These are phyloP conservation scores for Gordius sp. DNA, from an alignment of 2,888 invertebrate genomes.

Conservation along the genomic window DNA sequence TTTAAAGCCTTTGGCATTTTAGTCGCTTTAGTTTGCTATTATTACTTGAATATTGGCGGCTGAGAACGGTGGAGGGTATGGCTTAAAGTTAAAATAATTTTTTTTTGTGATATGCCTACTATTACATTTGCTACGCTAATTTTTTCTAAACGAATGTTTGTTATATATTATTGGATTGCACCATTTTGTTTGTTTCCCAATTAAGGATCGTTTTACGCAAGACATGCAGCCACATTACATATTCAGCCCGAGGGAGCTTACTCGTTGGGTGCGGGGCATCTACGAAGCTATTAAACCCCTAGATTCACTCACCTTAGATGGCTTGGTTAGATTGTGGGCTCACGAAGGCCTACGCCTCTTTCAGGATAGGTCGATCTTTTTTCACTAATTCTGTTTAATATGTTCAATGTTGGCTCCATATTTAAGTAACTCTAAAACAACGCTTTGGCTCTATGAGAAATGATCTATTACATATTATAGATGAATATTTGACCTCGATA, in stretches of 20 bases:
- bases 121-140: too few relatives aligned
- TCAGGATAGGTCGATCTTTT: slow-evolving; percentile 37
- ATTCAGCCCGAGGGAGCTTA: slow-evolving; percentile 90
- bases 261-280: slow-evolving; percentile 93
- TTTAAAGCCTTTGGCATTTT: too few relatives aligned
- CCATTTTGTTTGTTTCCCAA: slow-evolving; percentile 15
- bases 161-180: background rate
- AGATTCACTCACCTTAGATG: slow-evolving; percentile 66
- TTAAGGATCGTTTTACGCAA: slow-evolving; percentile 68
- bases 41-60: too few relatives aligned
- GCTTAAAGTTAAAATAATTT: too few relatives aligned
- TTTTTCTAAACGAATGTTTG: background rate
- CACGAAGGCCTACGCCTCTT: slow-evolving; percentile 90
- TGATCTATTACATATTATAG: background rate
- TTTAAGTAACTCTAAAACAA: background rate
- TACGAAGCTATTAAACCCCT: slow-evolving; percentile 86
- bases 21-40: too few relatives aligned
- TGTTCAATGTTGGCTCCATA: background rate
- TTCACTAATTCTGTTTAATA: background rate
- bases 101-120: too few relatives aligned
- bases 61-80: too few relatives aligned
- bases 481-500: too few relatives aligned
- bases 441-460: background rate
- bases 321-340: slow-evolving; percentile 88
- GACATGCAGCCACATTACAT: slow-evolving; percentile 99